Conservation (phyloP, 2,113 vertebrate genomes). For the Phrynocephalus versicolor region DNA sequence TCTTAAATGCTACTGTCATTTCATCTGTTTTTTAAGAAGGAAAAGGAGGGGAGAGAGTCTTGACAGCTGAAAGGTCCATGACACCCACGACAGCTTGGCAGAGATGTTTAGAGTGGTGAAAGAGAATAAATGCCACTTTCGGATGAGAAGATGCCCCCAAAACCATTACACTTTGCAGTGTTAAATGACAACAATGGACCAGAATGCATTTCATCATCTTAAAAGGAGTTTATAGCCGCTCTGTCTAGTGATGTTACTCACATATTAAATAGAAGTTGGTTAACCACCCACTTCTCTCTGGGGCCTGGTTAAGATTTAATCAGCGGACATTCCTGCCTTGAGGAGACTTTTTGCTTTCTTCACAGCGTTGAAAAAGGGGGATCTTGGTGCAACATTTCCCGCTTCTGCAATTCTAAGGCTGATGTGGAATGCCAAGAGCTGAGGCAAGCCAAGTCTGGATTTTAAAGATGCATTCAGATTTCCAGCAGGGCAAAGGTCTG, state of each 20-base stretch:
- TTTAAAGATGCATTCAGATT: neutral
- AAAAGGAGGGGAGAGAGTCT: neutral
- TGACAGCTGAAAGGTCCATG: slow-evolving; percentile 22
- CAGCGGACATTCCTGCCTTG: neutral
- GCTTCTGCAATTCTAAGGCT: neutral
- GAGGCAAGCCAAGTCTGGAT: neutral
- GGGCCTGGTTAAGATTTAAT: neutral
- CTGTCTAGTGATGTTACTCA: neutral
- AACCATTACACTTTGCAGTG: slow-evolving; percentile 36
- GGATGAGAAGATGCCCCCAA: slow-evolving; percentile 54
- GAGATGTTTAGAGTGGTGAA: slow-evolving; percentile 59
- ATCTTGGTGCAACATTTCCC: neutral
- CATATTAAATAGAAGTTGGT: neutral
- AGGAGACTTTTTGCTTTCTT: neutral
- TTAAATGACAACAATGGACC: slow-evolving; percentile 58
- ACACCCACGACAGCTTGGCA: slow-evolving; percentile 43
- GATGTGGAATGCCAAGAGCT: neutral
- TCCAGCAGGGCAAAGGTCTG: neutral
- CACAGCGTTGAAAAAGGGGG: neutral
- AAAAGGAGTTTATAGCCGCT: slow-evolving; percentile 17
- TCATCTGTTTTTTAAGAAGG: neutral
- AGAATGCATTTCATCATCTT: slow-evolving; percentile 30
- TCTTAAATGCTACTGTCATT: slow-evolving; percentile 5
- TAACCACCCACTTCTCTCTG: neutral
- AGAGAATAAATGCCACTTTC: slow-evolving; percentile 61